A percentile compares a stretch with the other conserved stretches of the same genome.
phyloP scores from a whole-genome alignment of 2,888 invertebrate species.

The Buathra laborator region DNA sequence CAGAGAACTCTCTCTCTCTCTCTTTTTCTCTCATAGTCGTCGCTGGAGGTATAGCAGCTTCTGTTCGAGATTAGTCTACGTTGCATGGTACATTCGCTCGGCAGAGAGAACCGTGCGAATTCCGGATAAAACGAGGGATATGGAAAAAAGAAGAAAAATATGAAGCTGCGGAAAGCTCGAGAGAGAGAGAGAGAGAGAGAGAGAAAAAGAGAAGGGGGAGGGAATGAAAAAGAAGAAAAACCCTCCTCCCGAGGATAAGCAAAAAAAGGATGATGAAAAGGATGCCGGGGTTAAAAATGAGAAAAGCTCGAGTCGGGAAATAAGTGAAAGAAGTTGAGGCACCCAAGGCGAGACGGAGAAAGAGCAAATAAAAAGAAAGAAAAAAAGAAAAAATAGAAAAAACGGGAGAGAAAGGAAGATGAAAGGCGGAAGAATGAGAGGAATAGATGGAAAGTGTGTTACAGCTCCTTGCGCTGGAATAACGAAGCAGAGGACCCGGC shows the following conservation, averaged over 20 bases:
- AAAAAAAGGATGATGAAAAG: slow-evolving; percentile 3
- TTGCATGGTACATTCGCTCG: slow-evolving; percentile 22
- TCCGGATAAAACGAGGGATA: neutral
- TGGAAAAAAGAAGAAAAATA: slow-evolving; percentile 4
- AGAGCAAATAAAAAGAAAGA: neutral
- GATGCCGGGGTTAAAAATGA: slow-evolving; percentile 23
- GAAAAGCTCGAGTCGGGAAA: slow-evolving; percentile 26
- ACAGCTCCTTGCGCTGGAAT: neutral
- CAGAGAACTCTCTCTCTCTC: neutral
- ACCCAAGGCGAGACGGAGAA: slow-evolving; percentile 18
- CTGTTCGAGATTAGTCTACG: slow-evolving; percentile 18
- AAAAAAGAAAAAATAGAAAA: neutral
- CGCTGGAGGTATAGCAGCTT: neutral
- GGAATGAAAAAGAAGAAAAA: slow-evolving; percentile 36
- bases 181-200: slow-evolving; percentile 10
- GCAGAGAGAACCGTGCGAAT: neutral
- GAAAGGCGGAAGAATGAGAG: slow-evolving; percentile 22
- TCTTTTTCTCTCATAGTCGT: neutral
- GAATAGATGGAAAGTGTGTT: slow-evolving; percentile 26
- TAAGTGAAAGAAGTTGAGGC: slow-evolving; percentile 24
- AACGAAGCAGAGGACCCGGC: neutral
- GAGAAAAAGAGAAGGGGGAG: neutral
- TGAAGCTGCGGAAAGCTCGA: neutral
- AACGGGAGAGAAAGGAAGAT: slow-evolving; percentile 3
- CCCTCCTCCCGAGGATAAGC: neutral